Evolutionary conservation across 2,113 vertebrate species (phyloP), one percentile per base, ranked within the genome.

Genomic region (Aphyosemion australe): DNA sequence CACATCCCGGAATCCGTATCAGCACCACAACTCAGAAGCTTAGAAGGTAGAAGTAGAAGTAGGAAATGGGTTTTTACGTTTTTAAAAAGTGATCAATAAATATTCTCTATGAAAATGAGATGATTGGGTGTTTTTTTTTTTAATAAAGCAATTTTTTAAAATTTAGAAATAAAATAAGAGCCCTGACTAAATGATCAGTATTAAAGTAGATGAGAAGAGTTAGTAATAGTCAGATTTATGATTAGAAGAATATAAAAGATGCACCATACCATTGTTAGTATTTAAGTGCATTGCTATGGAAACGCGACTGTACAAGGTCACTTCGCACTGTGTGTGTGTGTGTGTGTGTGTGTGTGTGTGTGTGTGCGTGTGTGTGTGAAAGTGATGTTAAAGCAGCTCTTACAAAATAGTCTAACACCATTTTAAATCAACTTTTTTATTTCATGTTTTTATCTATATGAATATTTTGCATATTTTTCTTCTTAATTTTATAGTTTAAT

Each of bases 261-360:
- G 61, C 32, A 46, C 34, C 0, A 12, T 34, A 53, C 68, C 63
- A 64, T 60, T 76, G 71, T 76, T 49, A 51, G 39, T n/a, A 61
- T 76, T 37, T 71, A 77, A 62, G 75, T 74, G 7, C 65, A 61
- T 88, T 77, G 73, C 85, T 77, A 87, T 84, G 75, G 85, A 72
- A 54, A 85, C 79, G 56, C 64, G 26, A 55, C 12, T 5, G 19
- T 20, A 62, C 82, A 80, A 87, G 87, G 80, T 84, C 80, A 62
- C 53, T 41, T 61, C 54, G 16, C 46, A 37, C 7, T 63, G 63
- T 10, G 16, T 59, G 42, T 68, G 14, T 37, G 41, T 63, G 65
- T 10, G 18, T 59, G 42, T 68, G 14, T 37, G 41, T 49, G 15
- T 41, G 16, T n/a, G 16, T 47, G 4, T 47, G 45, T n/a, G 45